Base-by-base conservation (phyloP, 2,113 vertebrate genomes). In the Eulemur rufifrons region DNA sequence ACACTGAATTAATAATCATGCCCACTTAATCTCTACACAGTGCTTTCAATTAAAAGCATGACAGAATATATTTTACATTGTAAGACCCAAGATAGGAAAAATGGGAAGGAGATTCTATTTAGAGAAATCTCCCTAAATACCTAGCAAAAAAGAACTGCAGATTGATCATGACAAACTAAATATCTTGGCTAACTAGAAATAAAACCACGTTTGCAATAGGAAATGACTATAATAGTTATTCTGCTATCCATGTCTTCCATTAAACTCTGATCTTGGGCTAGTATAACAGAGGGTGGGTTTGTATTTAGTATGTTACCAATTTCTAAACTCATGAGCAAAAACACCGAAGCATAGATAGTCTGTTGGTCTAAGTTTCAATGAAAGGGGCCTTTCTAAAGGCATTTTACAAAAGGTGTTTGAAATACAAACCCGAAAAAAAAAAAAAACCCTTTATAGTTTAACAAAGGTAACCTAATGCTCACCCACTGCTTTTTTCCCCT, bases 401-500 rank as follows among this genome's bases (percentile, higher is more conserved):
- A 95, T 85, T 94, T 97, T 87, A 96, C 83, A 95, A 96, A 96
- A 92, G 95, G 23, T 94, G 0, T 54, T 61, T 94, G 88, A 96
- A 96, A 97, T 68, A 86, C 56, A 95, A 96, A 94, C 37, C 89
- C 96, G 84, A 63, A 50, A 94, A 39, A 42, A 42, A 42, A 42
- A 39, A 42, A 98, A 66, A 68, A 32, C 25, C 52, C 89, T 95
- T 93, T 42, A 95, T 63, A 93, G 59, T 87, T 69, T 32, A 97
- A 94, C 84, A 97, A 98, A 96, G 11, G 73, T 84, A 98, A 97
- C 12, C 80, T 81, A 93, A 97, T 13, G 32, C 95, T 87, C 73
- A 63, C 3, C 5, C 0, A 85, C 77, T 96, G 56, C 54, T 45
- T 93, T 39, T 76, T 90, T 89, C 61, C 63, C 25, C 25, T 29